Percentiles rank a stretch among this genome's conserved stretches.
Conservation (phyloP, 2,888 invertebrate species). For the Ecliptopera silaceata region DNA sequence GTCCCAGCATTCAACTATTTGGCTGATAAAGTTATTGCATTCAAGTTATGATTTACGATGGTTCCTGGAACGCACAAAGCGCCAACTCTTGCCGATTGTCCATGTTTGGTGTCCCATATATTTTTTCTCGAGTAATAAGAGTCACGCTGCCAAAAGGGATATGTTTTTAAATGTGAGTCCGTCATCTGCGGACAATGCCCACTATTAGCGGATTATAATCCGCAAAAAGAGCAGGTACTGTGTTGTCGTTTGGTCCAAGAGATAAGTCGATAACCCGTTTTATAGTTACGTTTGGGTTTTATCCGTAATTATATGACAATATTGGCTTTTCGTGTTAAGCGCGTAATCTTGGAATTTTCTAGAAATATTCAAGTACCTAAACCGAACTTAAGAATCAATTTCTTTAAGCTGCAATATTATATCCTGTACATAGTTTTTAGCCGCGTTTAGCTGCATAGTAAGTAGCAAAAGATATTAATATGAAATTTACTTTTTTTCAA, state of each 20-base stretch:
- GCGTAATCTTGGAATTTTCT: slow-evolving; percentile 10
- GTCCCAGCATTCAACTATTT: slow-evolving; percentile 32
- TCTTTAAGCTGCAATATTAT: not conserved
- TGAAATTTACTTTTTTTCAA: too few relatives aligned
- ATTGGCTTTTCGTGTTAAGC: slow-evolving; percentile 3
- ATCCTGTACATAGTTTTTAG: too few relatives aligned
- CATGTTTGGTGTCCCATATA: slow-evolving; percentile 39
- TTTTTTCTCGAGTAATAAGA: slow-evolving; percentile 46
- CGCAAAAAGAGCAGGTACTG: slow-evolving; percentile 79
- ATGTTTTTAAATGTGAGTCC: slow-evolving; percentile 60
- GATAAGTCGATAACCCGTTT: slow-evolving; percentile 35
- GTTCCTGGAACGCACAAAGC: slow-evolving; percentile 61
- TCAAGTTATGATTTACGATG: slow-evolving; percentile 70
- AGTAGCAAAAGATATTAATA: too few relatives aligned
- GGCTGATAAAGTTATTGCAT: slow-evolving; percentile 58
- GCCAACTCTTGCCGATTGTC: slow-evolving; percentile 76
- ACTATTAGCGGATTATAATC: slow-evolving; percentile 79
- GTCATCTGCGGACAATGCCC: slow-evolving; percentile 78
- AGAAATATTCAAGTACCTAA: slow-evolving; percentile 1
- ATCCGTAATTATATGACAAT: slow-evolving; percentile 1
- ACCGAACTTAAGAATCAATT: not conserved
- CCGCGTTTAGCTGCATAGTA: not conserved
- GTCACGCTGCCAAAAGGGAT: slow-evolving; percentile 47
- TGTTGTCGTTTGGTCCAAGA: slow-evolving; percentile 40
- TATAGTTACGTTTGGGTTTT: slow-evolving; percentile 23